Conservation (phyloP, 2,888 invertebrate species). For the Apodemia hepburni region DNA sequence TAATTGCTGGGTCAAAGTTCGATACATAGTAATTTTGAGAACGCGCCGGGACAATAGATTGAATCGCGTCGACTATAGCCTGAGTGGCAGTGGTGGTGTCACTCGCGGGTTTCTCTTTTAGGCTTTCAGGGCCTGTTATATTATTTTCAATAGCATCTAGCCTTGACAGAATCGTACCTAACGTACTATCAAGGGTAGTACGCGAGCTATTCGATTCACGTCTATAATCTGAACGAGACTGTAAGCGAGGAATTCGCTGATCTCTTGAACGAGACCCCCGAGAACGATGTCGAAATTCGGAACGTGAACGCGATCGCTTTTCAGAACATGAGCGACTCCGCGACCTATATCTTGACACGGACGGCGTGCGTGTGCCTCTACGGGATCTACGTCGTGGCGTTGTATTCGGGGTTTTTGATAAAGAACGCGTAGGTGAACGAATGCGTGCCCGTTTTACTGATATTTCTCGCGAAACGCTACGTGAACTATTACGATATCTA, state of each 20-base stretch:
- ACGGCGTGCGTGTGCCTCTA: no score
- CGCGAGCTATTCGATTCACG: no score
- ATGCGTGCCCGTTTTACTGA: no score
- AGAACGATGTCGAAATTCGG: background rate
- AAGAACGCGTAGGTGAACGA: no score
- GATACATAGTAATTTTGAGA: conserved; percentile 13
- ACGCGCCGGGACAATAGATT: conserved; percentile 4
- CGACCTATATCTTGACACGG: background rate
- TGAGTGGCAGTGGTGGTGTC: background rate
- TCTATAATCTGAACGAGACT: no score
- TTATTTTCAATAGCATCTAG: background rate
- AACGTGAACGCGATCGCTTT: background rate
- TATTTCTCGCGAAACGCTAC: background rate
- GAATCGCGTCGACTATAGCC: conserved; percentile 1
- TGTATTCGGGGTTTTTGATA: no score
- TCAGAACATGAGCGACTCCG: background rate
- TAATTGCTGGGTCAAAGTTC: conserved; percentile 5
- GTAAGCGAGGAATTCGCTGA: no score
- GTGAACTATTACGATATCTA: background rate
- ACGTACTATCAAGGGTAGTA: background rate
- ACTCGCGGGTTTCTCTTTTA: background rate
- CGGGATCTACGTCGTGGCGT: no score
- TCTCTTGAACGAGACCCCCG: no score
- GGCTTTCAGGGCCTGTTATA: no score
- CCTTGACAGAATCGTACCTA: background rate